Evolutionary conservation across 92 coral and sea anemone species (phyloP).

Genomic region (Desmophyllum pertusum): DNA sequence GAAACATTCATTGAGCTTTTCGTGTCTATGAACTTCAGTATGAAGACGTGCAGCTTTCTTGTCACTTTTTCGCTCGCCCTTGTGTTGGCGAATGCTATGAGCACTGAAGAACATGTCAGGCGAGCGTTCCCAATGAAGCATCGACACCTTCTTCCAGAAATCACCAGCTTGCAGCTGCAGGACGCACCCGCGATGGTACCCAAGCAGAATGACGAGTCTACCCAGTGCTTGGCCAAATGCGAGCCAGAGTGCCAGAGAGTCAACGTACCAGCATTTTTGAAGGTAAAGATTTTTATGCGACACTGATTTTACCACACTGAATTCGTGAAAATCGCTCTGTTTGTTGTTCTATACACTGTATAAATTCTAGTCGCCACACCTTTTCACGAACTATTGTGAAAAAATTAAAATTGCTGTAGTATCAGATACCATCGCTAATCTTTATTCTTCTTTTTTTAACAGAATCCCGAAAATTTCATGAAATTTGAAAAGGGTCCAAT

Average conservation of each 20-base stretch:
- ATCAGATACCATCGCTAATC: not conserved
- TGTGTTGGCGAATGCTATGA: slow-evolving; percentile 7
- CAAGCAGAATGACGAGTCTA: slow-evolving; percentile 9
- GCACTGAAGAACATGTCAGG: slow-evolving; percentile 22
- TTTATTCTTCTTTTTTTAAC: not conserved
- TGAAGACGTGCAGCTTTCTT: slow-evolving; percentile 3
- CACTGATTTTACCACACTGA: not conserved
- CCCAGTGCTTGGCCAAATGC: slow-evolving; percentile 17
- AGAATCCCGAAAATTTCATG: not conserved
- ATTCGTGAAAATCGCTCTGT: not conserved
- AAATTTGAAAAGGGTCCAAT: not conserved
- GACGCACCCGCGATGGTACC: not conserved
- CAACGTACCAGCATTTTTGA: not conserved
- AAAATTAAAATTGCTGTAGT: not conserved
- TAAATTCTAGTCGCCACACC: not conserved
- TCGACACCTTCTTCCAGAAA: not conserved
- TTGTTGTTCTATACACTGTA: not conserved
- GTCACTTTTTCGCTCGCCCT: slow-evolving; percentile 20
- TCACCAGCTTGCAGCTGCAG: not conserved
- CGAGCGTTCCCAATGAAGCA: slow-evolving; percentile 27
- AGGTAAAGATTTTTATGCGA: not conserved
- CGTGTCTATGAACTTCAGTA: not conserved
- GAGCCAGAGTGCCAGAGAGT: slow-evolving; percentile 1
- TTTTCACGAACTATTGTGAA: not conserved
- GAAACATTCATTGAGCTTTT: not conserved